Evolutionary conservation across 1,140 invertebrate species (phyloP), one percentile per base, ranked within the genome.

Genomic region (Achroia grisella): DNA sequence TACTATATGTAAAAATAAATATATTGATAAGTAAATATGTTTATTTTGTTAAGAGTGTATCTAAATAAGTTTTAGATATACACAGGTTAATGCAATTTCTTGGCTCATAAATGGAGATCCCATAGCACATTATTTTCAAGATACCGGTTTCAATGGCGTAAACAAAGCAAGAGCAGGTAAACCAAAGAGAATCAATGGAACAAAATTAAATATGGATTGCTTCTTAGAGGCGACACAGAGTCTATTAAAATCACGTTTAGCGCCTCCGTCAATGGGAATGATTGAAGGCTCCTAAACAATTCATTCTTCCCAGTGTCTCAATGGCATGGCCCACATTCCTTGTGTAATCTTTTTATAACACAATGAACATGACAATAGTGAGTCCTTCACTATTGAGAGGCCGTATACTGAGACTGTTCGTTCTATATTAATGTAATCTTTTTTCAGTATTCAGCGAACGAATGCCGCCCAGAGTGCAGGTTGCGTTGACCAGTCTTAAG

Each of bases 171-270:
- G 6, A 48, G 57, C 68, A 73, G 74, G 77, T 81, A 81, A 51
- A 43, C 42, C 39, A 45, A 50, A 56, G 43, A 66, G 52, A 71
- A 58, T 75, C 60, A 76, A 81, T 76, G 65, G 68, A 42, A 66
- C 63, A 69, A 66, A 74, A 72, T 68, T 65, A 52, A 64, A 74
- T 67, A 75, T 59, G 76, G 75, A 80, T 73, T 59, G 67, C 71
- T 76, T 68, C 56, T 71, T 28, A 37, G 55, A 70, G 75, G 78
- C 80, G 80, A 82, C 76, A 62, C 56, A 31, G 43, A 81, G 80
- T 85, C 80, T 85, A 81, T 85, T 85, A 82, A 85, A 85, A 69
- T 80, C 65, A 62, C 69, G 62, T 82, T 82, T 76, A 78, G 78
- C 80, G 73, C 73, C 73, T 6, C 61, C 45, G 54, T 75, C 69